Conservation (phyloP, 1,140 invertebrate genomes). For the Physella acuta region DNA sequence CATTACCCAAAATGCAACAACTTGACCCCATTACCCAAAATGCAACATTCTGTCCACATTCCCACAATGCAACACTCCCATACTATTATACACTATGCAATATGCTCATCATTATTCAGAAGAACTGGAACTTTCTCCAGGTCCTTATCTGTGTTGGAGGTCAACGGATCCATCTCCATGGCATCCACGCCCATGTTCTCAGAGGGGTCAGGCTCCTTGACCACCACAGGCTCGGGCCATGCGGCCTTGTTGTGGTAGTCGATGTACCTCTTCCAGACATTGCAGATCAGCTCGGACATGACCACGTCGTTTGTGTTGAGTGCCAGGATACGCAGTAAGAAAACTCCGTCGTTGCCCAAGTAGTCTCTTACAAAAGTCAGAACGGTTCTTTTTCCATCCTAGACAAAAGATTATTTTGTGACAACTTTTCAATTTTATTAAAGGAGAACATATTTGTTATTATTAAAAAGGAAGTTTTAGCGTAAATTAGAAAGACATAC, state of each 20-base stretch:
- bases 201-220: background rate
- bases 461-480: too few relatives aligned
- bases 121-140: too few relatives aligned
- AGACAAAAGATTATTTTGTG: too few relatives aligned
- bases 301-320: conserved; percentile 37
- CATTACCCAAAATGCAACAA: too few relatives aligned
- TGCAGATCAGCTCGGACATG: conserved; percentile 24
- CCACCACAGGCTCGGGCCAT: background rate
- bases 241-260: conserved; percentile 3
- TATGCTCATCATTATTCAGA: background rate
- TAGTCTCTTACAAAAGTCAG: conserved; percentile 32
- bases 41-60: too few relatives aligned
- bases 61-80: too few relatives aligned
- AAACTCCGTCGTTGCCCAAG: conserved; percentile 36
- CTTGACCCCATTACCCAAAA: too few relatives aligned
- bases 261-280: conserved; percentile 12
- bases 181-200: background rate
- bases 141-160: too few relatives aligned
- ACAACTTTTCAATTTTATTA: too few relatives aligned
- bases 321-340: conserved; percentile 37
- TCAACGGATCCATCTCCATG: background rate
- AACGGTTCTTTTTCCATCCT: conserved; percentile 23
- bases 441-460: too few relatives aligned
- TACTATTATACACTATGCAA: background rate
- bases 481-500: too few relatives aligned